These are phyloP conservation scores for Nemotelus pantherinus DNA, from an alignment of 2,888 invertebrate genomes.

Conservation along the genomic window DNA sequence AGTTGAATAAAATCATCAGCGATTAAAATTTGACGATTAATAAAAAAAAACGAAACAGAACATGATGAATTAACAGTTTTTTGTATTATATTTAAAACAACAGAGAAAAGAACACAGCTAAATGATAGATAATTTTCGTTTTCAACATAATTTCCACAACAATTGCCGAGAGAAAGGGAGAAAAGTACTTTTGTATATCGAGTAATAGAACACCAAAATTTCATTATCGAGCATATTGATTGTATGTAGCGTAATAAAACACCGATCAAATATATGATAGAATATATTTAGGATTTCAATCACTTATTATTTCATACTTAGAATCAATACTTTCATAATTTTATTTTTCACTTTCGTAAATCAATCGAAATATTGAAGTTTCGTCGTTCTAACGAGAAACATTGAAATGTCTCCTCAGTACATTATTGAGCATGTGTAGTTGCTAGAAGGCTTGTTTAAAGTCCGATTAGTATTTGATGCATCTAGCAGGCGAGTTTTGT, in stretches of 20 bases:
- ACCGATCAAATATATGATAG: slow-evolving; percentile 29
- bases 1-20: slow-evolving; percentile 33
- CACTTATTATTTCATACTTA: slow-evolving; percentile 17
- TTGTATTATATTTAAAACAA: not conserved
- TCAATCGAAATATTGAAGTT: not conserved
- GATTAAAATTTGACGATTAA: slow-evolving; percentile 29
- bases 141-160: slow-evolving; percentile 30
- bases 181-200: not conserved
- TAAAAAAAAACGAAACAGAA: slow-evolving; percentile 33
- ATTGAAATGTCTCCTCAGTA: slow-evolving; percentile 17
- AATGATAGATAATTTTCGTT: slow-evolving; percentile 31
- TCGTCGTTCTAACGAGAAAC: slow-evolving; percentile 6
- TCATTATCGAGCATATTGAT: not conserved
- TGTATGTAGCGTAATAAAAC: slow-evolving; percentile 18
- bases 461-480: too few species aligned
- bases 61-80: slow-evolving; percentile 37
- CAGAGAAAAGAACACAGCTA: not conserved
- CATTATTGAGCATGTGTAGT: not conserved
- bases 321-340: not conserved
- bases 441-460: not conserved
- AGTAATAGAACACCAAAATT: slow-evolving; percentile 17
- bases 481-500: too few species aligned
- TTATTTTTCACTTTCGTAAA: slow-evolving; percentile 20
- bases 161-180: not conserved
- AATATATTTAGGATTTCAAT: slow-evolving; percentile 38